Evolutionary conservation across 92 coral and sea anemone genomes (phyloP).

Genomic region (Zoanthus gigantus): DNA sequence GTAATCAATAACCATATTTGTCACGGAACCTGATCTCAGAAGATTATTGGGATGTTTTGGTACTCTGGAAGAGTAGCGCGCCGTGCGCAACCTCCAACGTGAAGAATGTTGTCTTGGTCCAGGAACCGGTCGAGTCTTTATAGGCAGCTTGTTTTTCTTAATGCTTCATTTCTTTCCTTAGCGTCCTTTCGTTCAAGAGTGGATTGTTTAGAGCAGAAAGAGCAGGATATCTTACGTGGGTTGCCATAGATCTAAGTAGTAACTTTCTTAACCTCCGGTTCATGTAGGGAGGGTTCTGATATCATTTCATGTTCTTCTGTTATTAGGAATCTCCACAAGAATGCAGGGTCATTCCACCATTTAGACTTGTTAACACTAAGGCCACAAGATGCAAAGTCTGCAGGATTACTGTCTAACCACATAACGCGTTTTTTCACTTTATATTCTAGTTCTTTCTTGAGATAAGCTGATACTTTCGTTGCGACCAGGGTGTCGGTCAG

Average conservation of each 20-base stretch:
- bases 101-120: not conserved
- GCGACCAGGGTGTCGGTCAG: not conserved
- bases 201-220: no score
- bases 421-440: not conserved
- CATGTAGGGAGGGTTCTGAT: no score
- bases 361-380: not conserved
- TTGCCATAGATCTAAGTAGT: no score
- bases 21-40: conserved; percentile 18
- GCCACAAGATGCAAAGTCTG: not conserved
- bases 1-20: conserved; percentile 5
- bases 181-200: no score
- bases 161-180: no score
- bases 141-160: no score
- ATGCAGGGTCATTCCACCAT: conserved; percentile 3
- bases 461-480: not conserved
- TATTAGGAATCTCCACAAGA: no score
- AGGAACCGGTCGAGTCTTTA: not conserved
- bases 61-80: not conserved
- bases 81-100: not conserved
- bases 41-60: conserved; percentile 24
- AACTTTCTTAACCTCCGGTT: no score
- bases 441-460: conserved; percentile 4
- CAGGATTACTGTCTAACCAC: conserved; percentile 22
- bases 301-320: no score
- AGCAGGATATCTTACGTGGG: no score